Evolutionary conservation across 2,888 invertebrate genomes (phyloP).

Genomic region (Sphecodes monilicornis): DNA sequence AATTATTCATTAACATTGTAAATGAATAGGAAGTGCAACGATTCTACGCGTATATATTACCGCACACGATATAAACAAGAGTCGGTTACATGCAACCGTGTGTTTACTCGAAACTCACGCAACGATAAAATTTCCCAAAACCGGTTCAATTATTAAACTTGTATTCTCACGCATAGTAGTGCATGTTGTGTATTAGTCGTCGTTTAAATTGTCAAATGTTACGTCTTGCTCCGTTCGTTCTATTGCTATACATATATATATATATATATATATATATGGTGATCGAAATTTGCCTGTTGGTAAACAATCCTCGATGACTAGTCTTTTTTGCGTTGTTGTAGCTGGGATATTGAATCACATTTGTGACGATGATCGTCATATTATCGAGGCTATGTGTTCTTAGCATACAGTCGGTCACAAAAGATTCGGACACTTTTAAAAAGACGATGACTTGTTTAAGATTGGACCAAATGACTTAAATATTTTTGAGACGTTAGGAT

Average conservation of each 20-base stretch:
- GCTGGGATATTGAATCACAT: not conserved
- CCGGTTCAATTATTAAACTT: slow-evolving; percentile 6
- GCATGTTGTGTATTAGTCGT: not conserved
- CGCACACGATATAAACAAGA: slow-evolving; percentile 20
- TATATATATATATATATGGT: not conserved
- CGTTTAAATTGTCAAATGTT: slow-evolving; percentile 15
- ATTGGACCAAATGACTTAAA: too few species aligned
- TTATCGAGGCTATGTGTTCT: not conserved
- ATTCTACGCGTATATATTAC: not conserved
- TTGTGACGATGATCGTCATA: not conserved
- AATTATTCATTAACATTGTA: slow-evolving; percentile 1
- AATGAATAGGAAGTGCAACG: slow-evolving; percentile 21
- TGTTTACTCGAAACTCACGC: not conserved
- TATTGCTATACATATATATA: not conserved
- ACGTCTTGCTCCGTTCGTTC: not conserved
- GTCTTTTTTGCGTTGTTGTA: not conserved
- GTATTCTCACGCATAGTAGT: not conserved
- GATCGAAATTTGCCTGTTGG: not conserved
- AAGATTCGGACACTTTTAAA: too few species aligned
- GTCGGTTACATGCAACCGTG: not conserved
- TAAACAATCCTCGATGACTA: not conserved
- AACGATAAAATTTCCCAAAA: not conserved
- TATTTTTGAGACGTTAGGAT: too few species aligned
- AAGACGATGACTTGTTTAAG: too few species aligned
- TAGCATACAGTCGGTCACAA: too few species aligned